Evolutionary conservation across 2,113 vertebrate species (phyloP), one percentile per base, ranked within the genome.

Genomic region (Brienomyrus longianalis): DNA sequence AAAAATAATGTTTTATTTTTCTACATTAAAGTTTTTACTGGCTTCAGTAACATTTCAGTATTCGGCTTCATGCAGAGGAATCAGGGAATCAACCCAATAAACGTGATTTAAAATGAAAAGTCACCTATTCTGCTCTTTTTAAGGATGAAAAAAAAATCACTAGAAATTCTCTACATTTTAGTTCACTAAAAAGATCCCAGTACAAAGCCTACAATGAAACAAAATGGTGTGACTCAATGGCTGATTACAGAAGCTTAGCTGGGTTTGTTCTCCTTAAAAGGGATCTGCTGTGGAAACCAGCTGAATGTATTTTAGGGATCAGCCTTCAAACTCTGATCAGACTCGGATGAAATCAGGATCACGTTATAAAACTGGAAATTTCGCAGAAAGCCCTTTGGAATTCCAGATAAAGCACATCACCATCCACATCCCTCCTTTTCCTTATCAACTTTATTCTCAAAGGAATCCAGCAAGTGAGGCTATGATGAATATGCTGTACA

Each of bases 181-280:
- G 21, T 48, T 39, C 80, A 83, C 39, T 21, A 83, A 83, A 43
- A 39, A 80, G 43, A 80, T 80, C 35, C 35, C 31, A 45, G 43
- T 43, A 47, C 43, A 84, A 84, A 84, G 21, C 21, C 83, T 48
- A 84, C 19, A 84, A 84, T 47, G 45, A 48, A 84, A 45, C 45
- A 48, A 84, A 84, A 23, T 47, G 39, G 39, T 48, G 23, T 13
- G 45, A 84, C 83, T 84, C 17, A 48, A 48, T 84, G 15, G 23
- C 45, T 84, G 83, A 84, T 84, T 84, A 84, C 39, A 84, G 39
- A n/a, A 80, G 74, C 74, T 80, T 80, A 80, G 74, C 43, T 80
- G 31, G 39, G 74, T 80, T 80, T 80, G 74, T 39, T 43, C 31
- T 80, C 13, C 74, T 80, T 80, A 80, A 43, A 43, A 43, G 62